A percentile compares a stretch with the other conserved stretches of the same genome.
Conservation (phyloP, 2,888 invertebrate genomes). For the Nomada goodeniana region DNA sequence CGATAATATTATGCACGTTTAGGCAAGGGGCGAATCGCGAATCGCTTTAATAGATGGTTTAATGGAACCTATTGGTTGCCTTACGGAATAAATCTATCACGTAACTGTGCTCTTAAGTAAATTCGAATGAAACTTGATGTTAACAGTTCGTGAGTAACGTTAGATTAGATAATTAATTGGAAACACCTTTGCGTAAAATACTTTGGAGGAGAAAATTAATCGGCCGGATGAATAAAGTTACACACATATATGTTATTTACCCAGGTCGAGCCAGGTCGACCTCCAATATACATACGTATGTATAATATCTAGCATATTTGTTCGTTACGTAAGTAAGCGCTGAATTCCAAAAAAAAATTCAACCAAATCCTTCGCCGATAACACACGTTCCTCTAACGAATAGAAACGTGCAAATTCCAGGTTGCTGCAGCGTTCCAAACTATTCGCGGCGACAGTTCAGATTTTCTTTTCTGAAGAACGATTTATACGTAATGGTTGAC, state of each 20-base stretch:
- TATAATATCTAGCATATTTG: neutral
- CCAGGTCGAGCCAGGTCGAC: neutral
- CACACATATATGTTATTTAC: neutral
- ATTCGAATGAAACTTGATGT: no score
- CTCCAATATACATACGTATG: no score
- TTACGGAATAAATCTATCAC: no score
- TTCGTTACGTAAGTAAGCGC: slow-evolving; percentile 8
- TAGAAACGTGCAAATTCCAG: slow-evolving; percentile 3
- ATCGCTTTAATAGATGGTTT: no score
- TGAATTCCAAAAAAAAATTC: slow-evolving; percentile 1
- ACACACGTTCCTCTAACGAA: neutral
- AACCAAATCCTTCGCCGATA: slow-evolving; percentile 14
- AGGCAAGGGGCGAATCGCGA: neutral
- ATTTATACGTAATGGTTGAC: no score
- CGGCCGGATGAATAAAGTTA: no score
- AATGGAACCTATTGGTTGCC: no score
- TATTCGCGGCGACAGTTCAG: neutral
- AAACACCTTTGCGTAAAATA: no score
- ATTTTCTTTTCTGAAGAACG: neutral
- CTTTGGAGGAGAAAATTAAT: slow-evolving; percentile 4
- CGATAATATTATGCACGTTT: slow-evolving; percentile 1
- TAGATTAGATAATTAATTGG: no score
- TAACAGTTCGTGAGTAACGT: no score
- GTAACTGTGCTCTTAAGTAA: no score
- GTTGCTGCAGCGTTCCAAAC: neutral